Percentiles rank a stretch among this genome's conserved stretches.
phyloP scores from a whole-genome alignment of 1,140 invertebrate genomes.

The Pogonomyrmex californicus region DNA sequence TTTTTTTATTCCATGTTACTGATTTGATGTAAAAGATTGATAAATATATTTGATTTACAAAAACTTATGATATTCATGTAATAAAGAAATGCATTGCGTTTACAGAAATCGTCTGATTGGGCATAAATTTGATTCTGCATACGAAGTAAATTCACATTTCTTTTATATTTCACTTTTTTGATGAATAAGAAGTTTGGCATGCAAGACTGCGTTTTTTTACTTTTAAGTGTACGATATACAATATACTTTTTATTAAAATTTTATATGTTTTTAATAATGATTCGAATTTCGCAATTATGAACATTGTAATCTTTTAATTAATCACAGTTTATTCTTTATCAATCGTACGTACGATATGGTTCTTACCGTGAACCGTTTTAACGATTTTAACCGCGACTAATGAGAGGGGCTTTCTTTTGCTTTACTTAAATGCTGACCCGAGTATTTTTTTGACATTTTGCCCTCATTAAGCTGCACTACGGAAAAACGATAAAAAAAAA shows the following conservation, averaged over 20 bases:
- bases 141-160: too few relatives aligned
- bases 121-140: too few relatives aligned
- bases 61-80: too few relatives aligned
- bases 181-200: background rate
- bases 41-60: too few relatives aligned
- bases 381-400: background rate
- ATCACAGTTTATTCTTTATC: background rate
- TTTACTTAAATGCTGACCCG: background rate
- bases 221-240: background rate
- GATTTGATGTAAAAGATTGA: background rate
- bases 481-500: conserved; percentile 30
- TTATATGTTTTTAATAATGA: background rate
- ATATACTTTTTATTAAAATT: background rate
- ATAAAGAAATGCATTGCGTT: too few relatives aligned
- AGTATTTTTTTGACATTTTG: conserved; percentile 23
- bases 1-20: background rate
- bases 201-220: background rate
- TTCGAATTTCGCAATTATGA: too few relatives aligned
- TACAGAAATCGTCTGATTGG: too few relatives aligned
- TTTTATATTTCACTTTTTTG: background rate
- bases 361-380: background rate
- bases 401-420: background rate
- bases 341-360: background rate
- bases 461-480: conserved; percentile 21
- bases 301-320: background rate